Base-by-base conservation (phyloP, 2,888 invertebrate genomes). In the Boloria euphrosyne region DNA sequence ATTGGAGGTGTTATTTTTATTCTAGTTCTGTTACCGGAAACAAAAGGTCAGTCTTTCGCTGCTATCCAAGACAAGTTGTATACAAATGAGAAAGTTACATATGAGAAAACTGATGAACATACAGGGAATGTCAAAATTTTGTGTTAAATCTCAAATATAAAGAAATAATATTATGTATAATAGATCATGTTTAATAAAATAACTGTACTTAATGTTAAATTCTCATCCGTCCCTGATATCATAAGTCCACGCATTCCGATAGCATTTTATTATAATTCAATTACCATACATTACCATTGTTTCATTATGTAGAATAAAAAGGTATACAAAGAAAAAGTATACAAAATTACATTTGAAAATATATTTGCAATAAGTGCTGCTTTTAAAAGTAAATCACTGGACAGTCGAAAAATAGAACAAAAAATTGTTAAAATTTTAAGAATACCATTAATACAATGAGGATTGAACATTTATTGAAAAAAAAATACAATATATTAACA, bases 21-120 rank as follows among this genome's bases (percentile, higher is more conserved):
- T 74, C 76, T 89, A 69, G 68, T 89, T 52, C 78, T 93, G 70
- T 86, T 94, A 2, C 94, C 94, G 4, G 94, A 94, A 80, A 94
- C 94, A 0, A 94, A 94, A 73, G 94, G 94, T 0, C 94, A 94
- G 73, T 93, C 93, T 1, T 91, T 94, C 65, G 93, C 93, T 17
- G 93, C 93, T 67, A 94, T 94, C 74, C 93, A 93, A 74, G 89
- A 90, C 66, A 89, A 83, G 75, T 75, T 93, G 55, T 87, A 92
- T 73, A 80, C 80, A 22, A 82, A 80, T 53, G 82, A 87, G 59
- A 86, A 81, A 76, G 89, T 89, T 7, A 75, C 83, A 13, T 90
- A 85, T 71, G 84, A 88, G 58, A 90, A 87, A 68, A 79, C 73
- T 60, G 85, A 84, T 38, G 87, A 87, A 71, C 78, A 83, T 13